Base-by-base conservation (phyloP, 2,797 vertebrate genomes). In the Gymnopithys bicolor region DNA sequence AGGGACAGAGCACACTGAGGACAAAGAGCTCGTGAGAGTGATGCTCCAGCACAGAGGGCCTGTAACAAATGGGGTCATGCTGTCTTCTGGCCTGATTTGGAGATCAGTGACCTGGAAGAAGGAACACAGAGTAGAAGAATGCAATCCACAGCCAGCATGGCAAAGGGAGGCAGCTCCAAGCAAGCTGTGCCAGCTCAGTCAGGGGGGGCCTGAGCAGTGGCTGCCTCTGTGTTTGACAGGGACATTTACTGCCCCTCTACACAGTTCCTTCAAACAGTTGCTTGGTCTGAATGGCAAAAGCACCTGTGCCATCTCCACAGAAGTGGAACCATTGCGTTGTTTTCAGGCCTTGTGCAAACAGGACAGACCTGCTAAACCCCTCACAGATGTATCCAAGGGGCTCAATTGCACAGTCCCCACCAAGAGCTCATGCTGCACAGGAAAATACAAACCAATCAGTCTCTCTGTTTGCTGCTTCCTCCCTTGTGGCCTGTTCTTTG, bases 71-170 rank as follows among this genome's bases (percentile, higher is more conserved):
- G 62, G 33, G 58, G 69, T 58, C 73, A 11, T 19, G 55, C 74
- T 87, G 93, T 88, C 86, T 91, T 91, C 63, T 81, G 85, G 70
- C 63, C 85, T 62, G 62, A 83, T 94, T 89, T 75, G 82, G 56
- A 94, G 83, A 90, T 49, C 79, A 86, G 2, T 66, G 94, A 91
- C 62, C 94, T 84, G 85, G 80, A 93, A 94, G 76, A 84, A 74
- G 58, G 71, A 96, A 73, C 89, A 69, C 19, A 0, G 23, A 69
- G 55, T 6, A 74, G 84, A 87, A 75, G 39, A 95, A 95, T 23
- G 69, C 41, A 51, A 28, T n/a, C 78, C 66, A n/a, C 4, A 3
- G 62, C 55, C 58, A n/a, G 49, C 2, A 7, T 14, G 62, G 69
- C 66, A 82, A 58, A 56, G 84, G 70, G 43, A 77, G 52, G n/a